Evolutionary conservation across 2,888 invertebrate species (phyloP), one percentile per base, ranked within the genome.

Genomic region (Glaucopsyche alexis): DNA sequence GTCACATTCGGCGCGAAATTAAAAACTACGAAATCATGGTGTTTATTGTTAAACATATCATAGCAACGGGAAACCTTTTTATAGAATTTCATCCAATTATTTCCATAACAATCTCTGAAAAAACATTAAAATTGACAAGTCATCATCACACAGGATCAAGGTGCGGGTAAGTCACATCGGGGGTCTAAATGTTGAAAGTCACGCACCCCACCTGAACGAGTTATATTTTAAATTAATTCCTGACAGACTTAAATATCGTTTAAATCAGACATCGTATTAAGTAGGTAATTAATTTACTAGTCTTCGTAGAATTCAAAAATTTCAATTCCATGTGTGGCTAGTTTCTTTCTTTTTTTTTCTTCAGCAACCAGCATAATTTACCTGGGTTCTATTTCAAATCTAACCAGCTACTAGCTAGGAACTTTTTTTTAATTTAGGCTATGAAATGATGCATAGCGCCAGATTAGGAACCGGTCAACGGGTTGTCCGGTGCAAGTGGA

Each of bases 61-160:
- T 74, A 76, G 77, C 77, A 78, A 79, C 77, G 65, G 72, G 74
- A 72, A 67, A 66, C 72, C 80, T 82, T 78, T 85, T 86, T 88
- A 87, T 87, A 89, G 82, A 82, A 85, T 88, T 87, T 86, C 83
- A 86, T 84, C 83, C 85, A 86, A 89, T 90, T 86, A 87, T 85
- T 86, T 85, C 78, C 82, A 83, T 85, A 84, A 82, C 83, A 83
- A 80, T 82, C 77, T 76, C 66, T 76, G 79, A 83, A 87, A 89
- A 88, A 87, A 84, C 85, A 84, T 80, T 78, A 85, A 89, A 86
- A 86, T 80, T 81, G 85, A 84, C 85, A 84, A 82, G 91, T 90
- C 89, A 91, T 85, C 82, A 77, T 80, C 77, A 81, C 82, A 85
- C 82, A 84, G 80, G 82, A 81, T 80, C 49, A 69, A 49, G 82